phyloP scores from a whole-genome alignment of 2,113 vertebrate genomes.

The Zapus hudsonius region DNA sequence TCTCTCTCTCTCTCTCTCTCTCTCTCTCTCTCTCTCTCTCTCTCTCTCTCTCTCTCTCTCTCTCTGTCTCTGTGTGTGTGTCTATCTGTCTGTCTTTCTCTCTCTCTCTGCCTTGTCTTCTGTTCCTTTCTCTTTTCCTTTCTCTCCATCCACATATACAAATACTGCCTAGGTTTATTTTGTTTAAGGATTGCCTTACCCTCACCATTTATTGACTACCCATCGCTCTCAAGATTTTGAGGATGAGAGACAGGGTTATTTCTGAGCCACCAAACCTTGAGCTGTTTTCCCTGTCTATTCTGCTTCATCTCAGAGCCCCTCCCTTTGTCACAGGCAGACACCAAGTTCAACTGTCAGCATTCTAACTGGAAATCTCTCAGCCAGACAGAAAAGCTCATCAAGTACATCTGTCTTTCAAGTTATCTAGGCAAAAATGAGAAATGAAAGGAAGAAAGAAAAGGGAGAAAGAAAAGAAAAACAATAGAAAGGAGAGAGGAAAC shows the following conservation, averaged over 20 bases:
- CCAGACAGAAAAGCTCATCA: not conserved
- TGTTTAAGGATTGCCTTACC: not conserved
- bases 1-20: too few species aligned
- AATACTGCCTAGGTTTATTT: not conserved
- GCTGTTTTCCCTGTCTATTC: not conserved
- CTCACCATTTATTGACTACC: not conserved
- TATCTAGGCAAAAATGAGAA: not conserved
- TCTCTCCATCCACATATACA: not conserved
- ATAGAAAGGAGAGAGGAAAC: too few species aligned
- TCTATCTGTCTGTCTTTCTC: too few species aligned
- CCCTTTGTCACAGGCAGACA: constrained; percentile 22
- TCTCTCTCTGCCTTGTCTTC: too few species aligned
- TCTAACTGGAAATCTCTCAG: not conserved
- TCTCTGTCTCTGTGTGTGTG: too few species aligned
- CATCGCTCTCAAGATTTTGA: not conserved
- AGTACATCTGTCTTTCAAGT: not conserved
- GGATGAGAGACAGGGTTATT: not conserved
- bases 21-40: too few species aligned
- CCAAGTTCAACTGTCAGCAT: not conserved
- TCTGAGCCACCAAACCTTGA: not conserved
- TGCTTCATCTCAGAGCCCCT: not conserved
- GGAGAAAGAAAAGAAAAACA: too few species aligned
- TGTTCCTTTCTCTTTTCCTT: too few species aligned
- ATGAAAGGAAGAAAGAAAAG: too few species aligned
- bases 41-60: too few species aligned